Base-by-base conservation (phyloP, 2,113 vertebrate species). In the Nibea albiflora region DNA sequence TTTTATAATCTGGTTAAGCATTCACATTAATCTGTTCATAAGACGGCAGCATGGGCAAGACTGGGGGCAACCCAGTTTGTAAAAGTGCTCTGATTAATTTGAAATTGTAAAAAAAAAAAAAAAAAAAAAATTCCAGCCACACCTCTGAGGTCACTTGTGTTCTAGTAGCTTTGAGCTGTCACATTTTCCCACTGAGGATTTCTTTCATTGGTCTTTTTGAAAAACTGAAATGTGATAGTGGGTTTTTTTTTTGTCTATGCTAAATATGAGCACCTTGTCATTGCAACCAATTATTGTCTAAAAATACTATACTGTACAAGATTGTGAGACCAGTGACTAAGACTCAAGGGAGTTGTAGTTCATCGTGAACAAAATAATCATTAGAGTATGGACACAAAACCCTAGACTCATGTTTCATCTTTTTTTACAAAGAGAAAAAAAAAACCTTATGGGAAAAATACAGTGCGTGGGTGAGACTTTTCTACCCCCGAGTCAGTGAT, bases 351-450 rank as follows among this genome's bases (percentile, higher is more conserved):
- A 39, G 19, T 19, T 12, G 17, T 12, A 39, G 22, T 52, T 60
- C 12, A 20, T 73, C 35, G 4, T 11, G 12, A 12, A 62, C 60
- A 3, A 62, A 63, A 50, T 42, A 67, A 31, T 42, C 28, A 44
- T 26, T 42, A 15, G 52, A 65, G 52, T 53, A 66, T 14, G 8
- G 28, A 16, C 35, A 44, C 39, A 11, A 58, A 49, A 78, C 1
- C 11, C 4, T 3, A 7, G 39, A 20, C 6, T 62, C 10, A 26
- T 44, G 22, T 75, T 78, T 71, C 46, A 61, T 62, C 35, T 19
- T n/a, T 46, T 39, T 78, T 39, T 49, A 70, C 46, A 70, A 77
- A 81, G 52, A 58, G 22, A 20, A 73, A 52, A 17, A 46, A 62
- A 46, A 62, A 58, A 16, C 19, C 57, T 66, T 47, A n/a, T 5